Base-by-base conservation (phyloP, 2,888 invertebrate genomes). In the Steromphala cineraria region DNA sequence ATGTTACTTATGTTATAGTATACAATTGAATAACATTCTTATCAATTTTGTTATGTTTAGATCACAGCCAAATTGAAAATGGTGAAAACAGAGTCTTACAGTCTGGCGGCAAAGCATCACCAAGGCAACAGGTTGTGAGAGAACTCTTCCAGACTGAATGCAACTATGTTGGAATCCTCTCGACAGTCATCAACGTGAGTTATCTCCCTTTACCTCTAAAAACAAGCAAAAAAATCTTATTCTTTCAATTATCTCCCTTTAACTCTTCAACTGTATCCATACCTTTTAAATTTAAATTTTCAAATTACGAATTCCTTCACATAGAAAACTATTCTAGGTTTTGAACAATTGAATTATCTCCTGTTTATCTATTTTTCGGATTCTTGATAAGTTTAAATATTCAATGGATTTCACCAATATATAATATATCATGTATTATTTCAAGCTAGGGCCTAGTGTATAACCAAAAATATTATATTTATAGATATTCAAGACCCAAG, bases 71-170 rank as follows among this genome's bases (percentile, higher is more conserved):
- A 17, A 67, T 67, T 17, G 81, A 83, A 31, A 81, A 81, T 56
- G 82, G 71, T 19, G 83, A 85, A 75, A 82, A 77, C 53, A 40
- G 71, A 28, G 71, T 67, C 0, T 75, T 55, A 52, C 75, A 21
- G 53, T 53, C 75, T 4, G 19, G 67, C n/a, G 53, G 40, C 15
- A 86, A 91, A 78, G 78, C 86, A 8, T 88, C 90, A 21, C 89
- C 90, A n/a, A 81, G 93, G 46, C 86, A 88, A 80, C 90, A 92
- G 80, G 92, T 92, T 77, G 92, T 91, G 15, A 90, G 89, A 83
- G 99, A 99, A 94, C 95, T 99, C 89, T 95, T 97, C 85, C 97
- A 98, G 94, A 99, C 99, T 0, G 99, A 99, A 94, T 97, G 96
- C 82, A 99, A 99, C 95, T 99, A 99, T 94, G 98, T 99, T 82